These are phyloP conservation scores for Brachyhypopomus gauderio DNA, from an alignment of 2,113 vertebrate species.

Conservation along the genomic window DNA sequence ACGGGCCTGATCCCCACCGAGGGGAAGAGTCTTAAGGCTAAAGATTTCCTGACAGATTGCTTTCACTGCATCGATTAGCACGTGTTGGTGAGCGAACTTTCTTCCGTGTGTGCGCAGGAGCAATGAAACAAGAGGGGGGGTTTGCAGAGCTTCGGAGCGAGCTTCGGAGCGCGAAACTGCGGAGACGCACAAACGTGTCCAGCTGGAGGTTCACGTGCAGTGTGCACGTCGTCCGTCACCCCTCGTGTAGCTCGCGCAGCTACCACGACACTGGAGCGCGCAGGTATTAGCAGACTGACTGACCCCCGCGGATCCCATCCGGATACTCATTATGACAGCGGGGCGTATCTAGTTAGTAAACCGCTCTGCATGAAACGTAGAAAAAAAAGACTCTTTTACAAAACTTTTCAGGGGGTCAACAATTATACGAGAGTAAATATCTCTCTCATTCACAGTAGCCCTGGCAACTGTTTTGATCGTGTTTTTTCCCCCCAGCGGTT, in stretches of 20 bases:
- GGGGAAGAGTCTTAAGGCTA: slow-evolving; percentile 73
- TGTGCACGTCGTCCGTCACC: slow-evolving; percentile 55
- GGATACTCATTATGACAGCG: slow-evolving; percentile 7
- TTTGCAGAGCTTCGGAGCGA: slow-evolving; percentile 27
- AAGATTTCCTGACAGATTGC: slow-evolving; percentile 82
- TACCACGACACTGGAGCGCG: slow-evolving; percentile 54
- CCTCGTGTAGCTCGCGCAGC: slow-evolving; percentile 64
- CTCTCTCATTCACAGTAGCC: slow-evolving; percentile 30
- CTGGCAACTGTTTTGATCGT: slow-evolving; percentile 34
- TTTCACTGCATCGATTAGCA: slow-evolving; percentile 77
- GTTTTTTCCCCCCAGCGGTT: slow-evolving; percentile 36
- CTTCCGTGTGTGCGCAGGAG: slow-evolving; percentile 54
- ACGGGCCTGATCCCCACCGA: slow-evolving; percentile 72
- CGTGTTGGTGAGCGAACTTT: slow-evolving; percentile 68
- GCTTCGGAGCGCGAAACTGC: slow-evolving; percentile 57
- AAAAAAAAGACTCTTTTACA: slow-evolving; percentile 29
- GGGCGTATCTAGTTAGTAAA: slow-evolving; percentile 30
- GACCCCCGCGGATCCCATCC: slow-evolving; percentile 1
- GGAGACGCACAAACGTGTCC: slow-evolving; percentile 57
- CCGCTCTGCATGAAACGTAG: background rate
- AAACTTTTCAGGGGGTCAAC: slow-evolving; percentile 46
- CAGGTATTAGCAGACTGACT: slow-evolving; percentile 53
- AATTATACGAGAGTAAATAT: slow-evolving; percentile 38
- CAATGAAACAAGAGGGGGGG: slow-evolving; percentile 3
- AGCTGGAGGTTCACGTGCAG: slow-evolving; percentile 64